Conservation (phyloP, 2,113 vertebrate genomes). For the Callocephalon fimbriatum region DNA sequence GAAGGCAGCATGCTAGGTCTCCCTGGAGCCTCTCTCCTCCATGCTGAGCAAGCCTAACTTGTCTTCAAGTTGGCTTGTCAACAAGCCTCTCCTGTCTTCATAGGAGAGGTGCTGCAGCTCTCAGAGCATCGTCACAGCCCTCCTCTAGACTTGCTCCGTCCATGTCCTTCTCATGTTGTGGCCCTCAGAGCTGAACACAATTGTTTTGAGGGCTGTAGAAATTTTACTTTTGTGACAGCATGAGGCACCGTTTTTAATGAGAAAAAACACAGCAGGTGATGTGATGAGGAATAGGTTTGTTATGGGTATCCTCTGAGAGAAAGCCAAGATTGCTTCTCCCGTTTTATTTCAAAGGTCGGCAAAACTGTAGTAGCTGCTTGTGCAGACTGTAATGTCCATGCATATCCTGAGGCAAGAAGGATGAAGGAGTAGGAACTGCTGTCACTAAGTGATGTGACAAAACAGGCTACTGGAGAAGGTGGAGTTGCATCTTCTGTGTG, state of each 20-base stretch:
- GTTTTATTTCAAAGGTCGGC: background rate
- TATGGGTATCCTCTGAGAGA: accelerated
- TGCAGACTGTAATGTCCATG: background rate
- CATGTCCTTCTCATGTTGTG: background rate
- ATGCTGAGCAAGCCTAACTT: background rate
- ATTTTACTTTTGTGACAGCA: background rate
- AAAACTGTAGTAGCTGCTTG: background rate
- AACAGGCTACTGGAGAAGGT: background rate
- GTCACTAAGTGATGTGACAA: no score
- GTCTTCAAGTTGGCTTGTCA: background rate
- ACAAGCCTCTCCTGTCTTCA: background rate
- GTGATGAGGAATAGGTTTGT: background rate
- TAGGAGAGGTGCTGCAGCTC: background rate
- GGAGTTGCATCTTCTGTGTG: accelerated
- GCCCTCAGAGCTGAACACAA: background rate
- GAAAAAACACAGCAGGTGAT: accelerated
- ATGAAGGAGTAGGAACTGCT: background rate
- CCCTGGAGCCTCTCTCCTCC: background rate
- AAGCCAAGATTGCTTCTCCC: background rate
- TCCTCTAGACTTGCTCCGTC: background rate
- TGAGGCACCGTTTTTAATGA: background rate
- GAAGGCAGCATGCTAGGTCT: background rate
- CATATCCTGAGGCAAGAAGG: background rate
- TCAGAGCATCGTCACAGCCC: background rate
- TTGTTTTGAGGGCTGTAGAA: background rate